Percentiles rank a stretch among this genome's conserved stretches.
Conservation (phyloP, 2,888 invertebrate genomes). For the Zonitis immaculata region DNA sequence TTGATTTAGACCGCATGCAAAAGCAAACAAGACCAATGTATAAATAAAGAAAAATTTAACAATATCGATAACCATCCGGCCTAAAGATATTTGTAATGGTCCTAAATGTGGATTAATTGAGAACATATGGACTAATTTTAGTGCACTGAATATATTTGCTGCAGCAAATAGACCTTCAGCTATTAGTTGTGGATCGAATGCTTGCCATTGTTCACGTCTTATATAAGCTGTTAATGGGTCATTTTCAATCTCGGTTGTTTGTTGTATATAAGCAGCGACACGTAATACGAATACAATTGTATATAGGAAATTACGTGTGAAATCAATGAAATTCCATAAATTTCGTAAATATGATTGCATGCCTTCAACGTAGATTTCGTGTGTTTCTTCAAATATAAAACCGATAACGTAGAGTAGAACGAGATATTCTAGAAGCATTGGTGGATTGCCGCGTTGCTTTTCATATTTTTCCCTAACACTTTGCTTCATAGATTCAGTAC, state of each 20-base stretch:
- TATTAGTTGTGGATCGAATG: constrained; percentile 89
- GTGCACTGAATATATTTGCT: constrained; percentile 89
- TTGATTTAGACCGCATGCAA: constrained; percentile 93
- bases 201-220: constrained; percentile 83
- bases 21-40: constrained; percentile 87
- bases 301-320: constrained; percentile 84
- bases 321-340: constrained; percentile 97
- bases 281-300: constrained; percentile 65
- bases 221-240: constrained; percentile 69
- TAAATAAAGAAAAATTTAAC: constrained; percentile 96
- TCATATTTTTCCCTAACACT: constrained; percentile 59
- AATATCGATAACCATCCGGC: constrained; percentile 91
- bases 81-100: constrained; percentile 88
- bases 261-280: constrained; percentile 70
- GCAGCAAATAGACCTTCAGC: constrained; percentile 92
- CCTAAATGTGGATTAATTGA: constrained; percentile 96
- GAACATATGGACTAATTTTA: constrained; percentile 94
- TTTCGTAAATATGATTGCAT: constrained; percentile 80
- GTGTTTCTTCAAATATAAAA: constrained; percentile 90
- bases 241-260: constrained; percentile 61
- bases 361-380: constrained; percentile 87
- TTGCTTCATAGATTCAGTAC: constrained; percentile 63
- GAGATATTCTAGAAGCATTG: constrained; percentile 76
- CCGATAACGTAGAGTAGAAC: constrained; percentile 82
- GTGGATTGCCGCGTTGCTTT: constrained; percentile 78